Evolutionary conservation across 2,888 invertebrate genomes (phyloP).

Genomic region (Deladenus siricidicola): DNA sequence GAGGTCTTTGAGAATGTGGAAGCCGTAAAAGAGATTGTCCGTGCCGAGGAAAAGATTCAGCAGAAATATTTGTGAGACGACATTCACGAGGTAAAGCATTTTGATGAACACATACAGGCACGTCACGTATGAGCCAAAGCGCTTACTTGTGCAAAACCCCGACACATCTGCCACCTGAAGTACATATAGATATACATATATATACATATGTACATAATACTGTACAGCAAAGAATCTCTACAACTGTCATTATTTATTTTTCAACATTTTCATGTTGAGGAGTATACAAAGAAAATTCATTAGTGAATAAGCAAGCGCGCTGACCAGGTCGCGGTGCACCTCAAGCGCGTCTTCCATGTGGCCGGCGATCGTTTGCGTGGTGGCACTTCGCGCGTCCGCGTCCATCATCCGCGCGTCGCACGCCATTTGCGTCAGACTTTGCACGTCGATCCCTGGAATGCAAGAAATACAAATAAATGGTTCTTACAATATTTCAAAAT

Average conservation of each 20-base stretch:
- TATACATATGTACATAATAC: too few relatives aligned
- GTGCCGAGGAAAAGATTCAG: slow-evolving; percentile 54
- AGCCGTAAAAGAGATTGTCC: slow-evolving; percentile 54
- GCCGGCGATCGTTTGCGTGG: slow-evolving; percentile 52
- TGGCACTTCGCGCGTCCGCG: slow-evolving; percentile 52
- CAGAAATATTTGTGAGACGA: slow-evolving; percentile 53
- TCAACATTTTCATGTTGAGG: too few relatives aligned
- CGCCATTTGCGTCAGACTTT: slow-evolving; percentile 54
- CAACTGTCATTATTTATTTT: too few relatives aligned
- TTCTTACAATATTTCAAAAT: neutral
- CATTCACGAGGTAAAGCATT: slow-evolving; percentile 53
- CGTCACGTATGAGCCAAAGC: slow-evolving; percentile 55
- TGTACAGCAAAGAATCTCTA: too few relatives aligned
- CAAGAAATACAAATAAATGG: neutral
- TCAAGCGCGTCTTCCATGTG: slow-evolving; percentile 54
- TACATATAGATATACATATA: too few relatives aligned
- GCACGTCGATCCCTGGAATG: slow-evolving; percentile 56
- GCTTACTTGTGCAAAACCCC: slow-evolving; percentile 52
- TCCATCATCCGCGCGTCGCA: slow-evolving; percentile 55
- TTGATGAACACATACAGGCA: slow-evolving; percentile 54
- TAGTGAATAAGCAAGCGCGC: too few relatives aligned
- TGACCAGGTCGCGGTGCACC: slow-evolving; percentile 52
- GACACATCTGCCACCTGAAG: slow-evolving; percentile 52
- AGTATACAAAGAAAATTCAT: too few relatives aligned
- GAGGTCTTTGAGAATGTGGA: slow-evolving; percentile 54